These are phyloP conservation scores for Bryconaethiops microstoma DNA, from an alignment of 2,797 vertebrate species.

Conservation along the genomic window DNA sequence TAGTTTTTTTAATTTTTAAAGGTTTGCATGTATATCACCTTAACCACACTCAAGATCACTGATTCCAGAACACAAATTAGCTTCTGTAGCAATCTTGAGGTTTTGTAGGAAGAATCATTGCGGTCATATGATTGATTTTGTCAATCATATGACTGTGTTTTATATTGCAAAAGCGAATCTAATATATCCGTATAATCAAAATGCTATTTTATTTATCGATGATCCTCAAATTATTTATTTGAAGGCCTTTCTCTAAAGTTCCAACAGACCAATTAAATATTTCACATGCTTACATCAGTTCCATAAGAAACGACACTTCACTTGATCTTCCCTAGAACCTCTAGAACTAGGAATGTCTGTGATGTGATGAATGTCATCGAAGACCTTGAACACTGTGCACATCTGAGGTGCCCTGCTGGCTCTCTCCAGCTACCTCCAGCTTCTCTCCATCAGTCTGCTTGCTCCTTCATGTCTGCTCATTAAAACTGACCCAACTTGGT, in stretches of 20 bases:
- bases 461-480: slow-evolving; percentile 2
- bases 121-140: too few species aligned
- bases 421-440: neutral
- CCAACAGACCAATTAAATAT: slow-evolving; percentile 16
- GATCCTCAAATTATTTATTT: slow-evolving; percentile 8
- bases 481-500: slow-evolving; percentile 21
- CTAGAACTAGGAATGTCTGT: neutral
- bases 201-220: neutral
- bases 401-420: neutral
- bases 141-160: too few species aligned
- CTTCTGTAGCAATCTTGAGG: too few species aligned
- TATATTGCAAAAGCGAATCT: too few species aligned
- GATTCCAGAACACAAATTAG: too few species aligned
- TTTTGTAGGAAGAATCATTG: too few species aligned
- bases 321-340: neutral
- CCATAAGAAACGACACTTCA: too few species aligned
- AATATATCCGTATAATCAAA: too few species aligned
- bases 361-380: slow-evolving; percentile 3
- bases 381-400: slow-evolving; percentile 20
- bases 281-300: neutral
- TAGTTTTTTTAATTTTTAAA: too few species aligned
- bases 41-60: too few species aligned
- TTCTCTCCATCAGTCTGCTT: slow-evolving; percentile 9
- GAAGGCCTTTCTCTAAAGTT: slow-evolving; percentile 15
- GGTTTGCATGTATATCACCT: too few species aligned